phyloP scores from a whole-genome alignment of 2,113 vertebrate genomes.

The Aspidoscelis tigris region DNA sequence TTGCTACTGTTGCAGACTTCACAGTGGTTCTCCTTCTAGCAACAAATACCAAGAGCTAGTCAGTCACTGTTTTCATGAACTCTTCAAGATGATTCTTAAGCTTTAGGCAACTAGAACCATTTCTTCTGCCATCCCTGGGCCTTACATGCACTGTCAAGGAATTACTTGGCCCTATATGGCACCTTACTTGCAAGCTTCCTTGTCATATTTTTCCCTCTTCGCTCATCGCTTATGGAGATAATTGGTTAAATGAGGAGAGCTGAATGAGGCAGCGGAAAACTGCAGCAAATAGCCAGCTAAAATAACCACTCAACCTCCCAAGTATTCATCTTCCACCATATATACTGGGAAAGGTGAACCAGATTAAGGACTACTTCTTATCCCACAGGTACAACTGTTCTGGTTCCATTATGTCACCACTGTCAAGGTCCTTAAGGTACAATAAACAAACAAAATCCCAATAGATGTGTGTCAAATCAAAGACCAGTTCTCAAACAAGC shows the following conservation, averaged over 20 bases:
- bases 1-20: background rate
- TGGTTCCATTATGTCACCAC: background rate
- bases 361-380: background rate
- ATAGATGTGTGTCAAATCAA: too few species aligned
- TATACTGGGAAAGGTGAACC: background rate
- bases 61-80: background rate
- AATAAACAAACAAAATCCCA: too few species aligned
- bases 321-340: background rate
- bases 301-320: background rate
- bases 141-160: background rate
- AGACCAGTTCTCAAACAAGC: too few species aligned
- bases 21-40: background rate
- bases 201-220: background rate
- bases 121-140: background rate
- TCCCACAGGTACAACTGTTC: background rate
- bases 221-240: background rate
- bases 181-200: background rate
- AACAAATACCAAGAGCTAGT: background rate
- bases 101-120: background rate
- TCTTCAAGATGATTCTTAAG: background rate
- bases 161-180: background rate
- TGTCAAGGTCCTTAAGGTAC: background rate
- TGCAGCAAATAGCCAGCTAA: background rate
- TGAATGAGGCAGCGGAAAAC: background rate
- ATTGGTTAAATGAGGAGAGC: background rate